Conservation (phyloP, 2,113 vertebrate species). For the Brachypteracias leptosomus region DNA sequence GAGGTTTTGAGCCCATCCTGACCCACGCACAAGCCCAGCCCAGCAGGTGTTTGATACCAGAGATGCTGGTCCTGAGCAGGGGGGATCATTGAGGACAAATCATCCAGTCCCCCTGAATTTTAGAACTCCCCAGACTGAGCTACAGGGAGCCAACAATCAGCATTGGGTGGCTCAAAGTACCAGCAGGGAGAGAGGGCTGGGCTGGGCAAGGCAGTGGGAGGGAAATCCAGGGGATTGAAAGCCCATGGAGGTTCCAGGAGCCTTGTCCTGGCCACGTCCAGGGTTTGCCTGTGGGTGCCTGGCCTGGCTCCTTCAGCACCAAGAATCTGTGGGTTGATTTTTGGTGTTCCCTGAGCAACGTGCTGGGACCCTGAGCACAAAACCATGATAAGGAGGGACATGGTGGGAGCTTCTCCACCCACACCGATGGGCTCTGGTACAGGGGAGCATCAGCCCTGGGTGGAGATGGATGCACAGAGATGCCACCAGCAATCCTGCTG, state of each 20-base stretch:
- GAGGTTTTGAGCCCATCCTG: background rate
- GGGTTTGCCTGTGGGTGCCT: background rate
- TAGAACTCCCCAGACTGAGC: background rate
- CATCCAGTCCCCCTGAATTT: background rate
- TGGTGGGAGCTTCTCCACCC: background rate
- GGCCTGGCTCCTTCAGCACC: background rate
- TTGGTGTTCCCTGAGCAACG: accelerated
- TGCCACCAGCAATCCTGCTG: background rate
- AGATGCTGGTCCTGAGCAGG: background rate
- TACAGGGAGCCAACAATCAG: accelerated
- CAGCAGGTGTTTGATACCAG: accelerated
- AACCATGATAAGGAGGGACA: accelerated
- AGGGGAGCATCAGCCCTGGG: accelerated
- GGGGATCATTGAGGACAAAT: background rate
- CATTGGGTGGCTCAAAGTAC: accelerated
- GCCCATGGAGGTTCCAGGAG: accelerated
- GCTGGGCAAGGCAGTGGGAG: background rate
- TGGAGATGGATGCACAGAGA: background rate
- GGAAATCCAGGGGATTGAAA: background rate
- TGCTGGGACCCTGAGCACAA: accelerated
- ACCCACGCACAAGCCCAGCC: accelerated
- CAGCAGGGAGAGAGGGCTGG: background rate
- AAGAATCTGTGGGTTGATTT: background rate
- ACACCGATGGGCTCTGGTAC: accelerated
- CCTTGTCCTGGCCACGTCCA: background rate